Base-by-base conservation (phyloP, 2,888 invertebrate species). In the Drosophila meridionalis region DNA sequence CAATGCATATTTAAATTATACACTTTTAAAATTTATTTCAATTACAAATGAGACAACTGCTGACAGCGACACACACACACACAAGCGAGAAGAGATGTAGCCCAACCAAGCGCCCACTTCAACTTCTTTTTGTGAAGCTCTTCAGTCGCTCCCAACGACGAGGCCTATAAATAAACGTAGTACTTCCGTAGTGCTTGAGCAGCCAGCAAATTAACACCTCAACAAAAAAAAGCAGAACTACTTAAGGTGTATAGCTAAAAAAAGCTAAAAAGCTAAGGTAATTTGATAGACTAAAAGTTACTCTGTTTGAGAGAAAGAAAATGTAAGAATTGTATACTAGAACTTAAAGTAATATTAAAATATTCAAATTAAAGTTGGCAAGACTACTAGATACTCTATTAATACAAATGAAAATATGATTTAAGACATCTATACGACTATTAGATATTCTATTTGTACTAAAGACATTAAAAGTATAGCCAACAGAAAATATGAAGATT, bases 161-260 rank as follows among this genome's bases (percentile, higher is more conserved):
- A 78, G 68, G 75, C 78, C 78, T 69, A 78, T 55, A 69, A 76
- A 75, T 66, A 78, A 52, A n/a, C 32, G 48, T 11, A 56, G 55
- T 34, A 71, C 71, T 73, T 71, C 73, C 71, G 65, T 38, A 75
- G 30, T 48, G 47, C 75, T 76, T 69, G 59, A 60, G 47, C 36
- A 20, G 67, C 36, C 55, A 43, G 52, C 58, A 73, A 76, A 78
- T 78, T 78, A 69, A 78, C 78, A 78, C 78, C 76, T 78, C 69
- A 78, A 75, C 34, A 43, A 40, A 59, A 38, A 62, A 50, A 55
- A 32, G 7, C 30, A 60, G 45, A 76, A 72, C 67, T 62, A 68
- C 76, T 76, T 62, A 43, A 48, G 50, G n/a, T 34, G 26, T 48
- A 38, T 42, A 48, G 11, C 14, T 8, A 40, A 36, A 48, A 57